Base-by-base conservation (phyloP, 2,113 vertebrate species). In the Pterocles burchelli region DNA sequence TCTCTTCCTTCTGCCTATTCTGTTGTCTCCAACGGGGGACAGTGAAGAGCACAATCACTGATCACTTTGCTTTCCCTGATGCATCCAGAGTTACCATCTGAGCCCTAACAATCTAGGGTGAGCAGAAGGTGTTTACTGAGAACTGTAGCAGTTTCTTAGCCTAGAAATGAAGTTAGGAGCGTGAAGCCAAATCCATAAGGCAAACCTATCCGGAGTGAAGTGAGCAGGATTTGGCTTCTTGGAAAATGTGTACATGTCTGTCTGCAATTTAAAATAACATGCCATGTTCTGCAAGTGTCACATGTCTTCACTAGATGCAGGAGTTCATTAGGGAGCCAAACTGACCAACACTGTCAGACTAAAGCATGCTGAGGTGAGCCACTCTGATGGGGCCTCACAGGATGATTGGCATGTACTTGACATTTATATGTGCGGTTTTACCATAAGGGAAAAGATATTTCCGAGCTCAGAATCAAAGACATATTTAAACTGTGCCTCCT, bases 251-350 rank as follows among this genome's bases (percentile, higher is more conserved):
- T 52, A 17, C 15, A 9, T 0, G 1, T 48, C 36, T 61, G 17
- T 19, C 46, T 66, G 46, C 34, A 45, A 34, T 41, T 49, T 54
- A 76, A 83, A 90, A 52, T 38, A 72, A 41, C 6, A 9, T 16
- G 17, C 26, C 33, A 17, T 13, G 6, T 85, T 75, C 48, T 72
- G 34, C 49, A 72, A 67, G 15, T 45, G 41, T 73, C 49, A 51
- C 33, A 21, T 0, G 0, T 41, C 11, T 29, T 25, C n/a, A 9
- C 16, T 51, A 28, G 33, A 6, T 2, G 20, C 4, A 54, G 25
- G 15, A 31, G 13, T 28, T 75, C 21, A 10, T 76, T 16, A 70
- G 67, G 46, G 88, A 85, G 41, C 24, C 0, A 1, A 62, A 34
- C 13, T 41, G 54, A 46, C 7, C 49, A 33, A 15, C 25, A 10